phyloP scores from a whole-genome alignment of 2,888 invertebrate species.

The Heteromurus nitidus region DNA sequence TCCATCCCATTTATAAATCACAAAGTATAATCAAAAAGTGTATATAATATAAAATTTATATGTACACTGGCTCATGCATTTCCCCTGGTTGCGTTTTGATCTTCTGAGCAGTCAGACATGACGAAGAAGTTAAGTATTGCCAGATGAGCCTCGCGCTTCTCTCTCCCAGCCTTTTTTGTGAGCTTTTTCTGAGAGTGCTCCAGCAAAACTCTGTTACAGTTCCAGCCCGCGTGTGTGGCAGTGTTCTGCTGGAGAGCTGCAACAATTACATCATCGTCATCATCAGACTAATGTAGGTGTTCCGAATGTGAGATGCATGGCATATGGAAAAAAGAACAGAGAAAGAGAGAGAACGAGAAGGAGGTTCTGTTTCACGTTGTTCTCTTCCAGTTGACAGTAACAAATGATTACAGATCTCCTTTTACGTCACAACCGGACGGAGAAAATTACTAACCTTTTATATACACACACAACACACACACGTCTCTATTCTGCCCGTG shows the following conservation, averaged over 20 bases:
- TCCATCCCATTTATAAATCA: constrained; percentile 33
- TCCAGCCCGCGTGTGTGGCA: too few relatives aligned
- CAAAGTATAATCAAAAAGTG: background rate
- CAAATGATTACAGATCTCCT: constrained; percentile 37
- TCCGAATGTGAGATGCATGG: constrained; percentile 22
- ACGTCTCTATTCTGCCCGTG: background rate
- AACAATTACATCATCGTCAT: constrained; percentile 9
- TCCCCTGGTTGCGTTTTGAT: background rate
- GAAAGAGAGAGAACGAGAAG: constrained; percentile 24
- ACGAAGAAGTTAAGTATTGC: constrained; percentile 11
- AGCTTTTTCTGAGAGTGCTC: too few relatives aligned
- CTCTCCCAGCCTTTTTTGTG: background rate
- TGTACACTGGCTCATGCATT: constrained; percentile 8
- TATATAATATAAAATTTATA: background rate
- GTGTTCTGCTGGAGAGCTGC: background rate
- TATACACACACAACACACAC: background rate
- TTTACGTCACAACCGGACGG: constrained; percentile 15
- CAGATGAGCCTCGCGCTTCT: constrained; percentile 28
- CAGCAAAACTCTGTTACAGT: too few relatives aligned
- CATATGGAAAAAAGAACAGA: constrained; percentile 14
- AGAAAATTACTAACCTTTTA: constrained; percentile 18
- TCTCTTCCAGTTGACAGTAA: constrained; percentile 41
- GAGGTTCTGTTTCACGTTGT: constrained; percentile 18
- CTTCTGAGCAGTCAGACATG: background rate
- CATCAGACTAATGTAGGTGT: background rate